Conservation (phyloP, 2,888 invertebrate species). For the Malthinus seriepunctatus region DNA sequence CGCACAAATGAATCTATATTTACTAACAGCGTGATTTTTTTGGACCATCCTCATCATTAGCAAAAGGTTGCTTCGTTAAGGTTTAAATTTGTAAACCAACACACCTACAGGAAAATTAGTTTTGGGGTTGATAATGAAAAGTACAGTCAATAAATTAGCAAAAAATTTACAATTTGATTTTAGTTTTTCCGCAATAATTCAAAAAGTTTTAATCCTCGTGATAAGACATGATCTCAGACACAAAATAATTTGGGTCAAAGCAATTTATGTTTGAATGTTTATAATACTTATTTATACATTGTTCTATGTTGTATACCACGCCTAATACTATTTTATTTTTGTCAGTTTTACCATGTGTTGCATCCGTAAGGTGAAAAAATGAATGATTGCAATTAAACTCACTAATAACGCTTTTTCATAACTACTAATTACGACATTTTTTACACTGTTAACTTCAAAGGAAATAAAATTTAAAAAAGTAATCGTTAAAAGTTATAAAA, state of each 20-base stretch:
- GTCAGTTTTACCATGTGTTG: constrained; percentile 6
- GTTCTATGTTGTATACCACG: constrained; percentile 5
- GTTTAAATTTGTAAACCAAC: constrained; percentile 21
- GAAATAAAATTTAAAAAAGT: no score
- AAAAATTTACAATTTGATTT: not conserved
- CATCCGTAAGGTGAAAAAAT: not conserved
- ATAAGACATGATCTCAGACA: not conserved
- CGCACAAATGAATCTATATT: not conserved
- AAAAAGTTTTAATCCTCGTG: not conserved
- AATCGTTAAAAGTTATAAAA: no score
- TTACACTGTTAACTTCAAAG: no score
- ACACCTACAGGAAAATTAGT: constrained; percentile 10
- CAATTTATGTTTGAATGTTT: constrained; percentile 6
- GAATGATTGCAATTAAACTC: no score
- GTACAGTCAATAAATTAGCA: not conserved
- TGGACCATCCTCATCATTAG: constrained; percentile 14
- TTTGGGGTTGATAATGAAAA: not conserved
- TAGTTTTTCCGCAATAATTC: not conserved
- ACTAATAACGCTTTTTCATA: no score
- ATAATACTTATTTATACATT: constrained; percentile 10
- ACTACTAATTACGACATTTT: no score
- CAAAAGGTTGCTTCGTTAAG: constrained; percentile 16
- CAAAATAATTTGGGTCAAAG: constrained; percentile 3
- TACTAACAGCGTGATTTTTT: constrained; percentile 13
- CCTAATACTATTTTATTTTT: constrained; percentile 15